Evolutionary conservation across 2,888 invertebrate species (phyloP), one percentile per base, ranked within the genome.

Genomic region (Dione vanillae): DNA sequence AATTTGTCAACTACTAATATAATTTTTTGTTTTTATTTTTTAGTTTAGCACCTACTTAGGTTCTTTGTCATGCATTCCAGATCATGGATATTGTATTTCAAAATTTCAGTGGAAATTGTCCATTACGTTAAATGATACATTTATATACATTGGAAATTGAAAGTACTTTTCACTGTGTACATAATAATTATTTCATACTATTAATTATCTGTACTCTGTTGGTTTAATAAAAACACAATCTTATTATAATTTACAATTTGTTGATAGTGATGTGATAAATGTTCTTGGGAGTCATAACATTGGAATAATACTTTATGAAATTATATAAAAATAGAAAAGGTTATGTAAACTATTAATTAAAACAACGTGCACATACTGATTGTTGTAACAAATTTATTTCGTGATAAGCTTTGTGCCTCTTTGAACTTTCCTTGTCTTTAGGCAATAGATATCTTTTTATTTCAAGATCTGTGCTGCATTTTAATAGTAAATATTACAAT

Each of bases 311-410:
- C 16, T 56, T 16, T 37, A 16, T 37, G 56, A 56, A 56, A 56
- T 16, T 37, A 56, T 56, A 56, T 56, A 56, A 56, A 56, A 56
- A 56, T 56, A 37, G 56, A 37, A 56, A 56, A 16, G 56, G 56
- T 56, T 56, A 56, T 56, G 37, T 56, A 56, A 56, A 56, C 56
- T 16, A 19, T 56, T 14, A 6, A 56, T 40, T 10, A 37, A 16
- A 16, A 56, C 16, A 56, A 37, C 56, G 16, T 16, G 16, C 6
- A 19, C 37, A 56, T 37, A 9, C 16, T 40, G 56, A 37, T 56
- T 56, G 56, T 56, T 11, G 56, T 37, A 56, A 40, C 37, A 11
- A 56, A 56, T 56, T 56, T 12, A 37, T 12, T 40, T 40, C 2
- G 37, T 40, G 56, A 56, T 56, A 56, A 27, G 56, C 16, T 37